phyloP scores from a whole-genome alignment of 2,113 vertebrate genomes.

The Clarias magur region DNA sequence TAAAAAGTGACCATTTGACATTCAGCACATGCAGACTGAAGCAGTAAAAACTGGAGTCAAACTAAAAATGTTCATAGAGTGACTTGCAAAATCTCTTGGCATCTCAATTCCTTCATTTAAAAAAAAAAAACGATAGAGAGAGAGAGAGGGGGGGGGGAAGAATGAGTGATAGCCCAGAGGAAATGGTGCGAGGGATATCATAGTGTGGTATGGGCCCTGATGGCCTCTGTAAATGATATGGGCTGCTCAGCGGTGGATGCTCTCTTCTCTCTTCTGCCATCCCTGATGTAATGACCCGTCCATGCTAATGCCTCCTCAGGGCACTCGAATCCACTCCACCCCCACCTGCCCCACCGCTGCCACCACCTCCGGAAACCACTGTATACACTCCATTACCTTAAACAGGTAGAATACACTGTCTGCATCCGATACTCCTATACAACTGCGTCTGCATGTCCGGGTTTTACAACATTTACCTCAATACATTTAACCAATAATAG shows the following conservation, averaged over 20 bases:
- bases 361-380: slow-evolving; percentile 35
- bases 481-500: slow-evolving; percentile 20
- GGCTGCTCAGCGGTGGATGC: slow-evolving; percentile 56
- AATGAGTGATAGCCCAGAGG: slow-evolving; percentile 52
- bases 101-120: slow-evolving; percentile 51
- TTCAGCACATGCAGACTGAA: background rate
- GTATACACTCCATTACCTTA: slow-evolving; percentile 50
- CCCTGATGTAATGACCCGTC: slow-evolving; percentile 61
- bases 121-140: slow-evolving; percentile 1
- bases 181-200: slow-evolving; percentile 57
- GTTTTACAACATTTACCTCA: slow-evolving; percentile 33
- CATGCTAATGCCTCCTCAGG: slow-evolving; percentile 58
- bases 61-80: slow-evolving; percentile 35
- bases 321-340: slow-evolving; percentile 51
- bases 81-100: slow-evolving; percentile 50
- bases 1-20: background rate
- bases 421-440: background rate
- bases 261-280: slow-evolving; percentile 56
- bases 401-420: slow-evolving; percentile 42
- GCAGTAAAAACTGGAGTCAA: slow-evolving; percentile 25
- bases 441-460: slow-evolving; percentile 3
- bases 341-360: slow-evolving; percentile 47
- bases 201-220: slow-evolving; percentile 56
- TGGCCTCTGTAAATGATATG: slow-evolving; percentile 59
- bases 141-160: background rate